Base-by-base conservation (phyloP, 2,113 vertebrate species). In the Ictalurus furcatus region DNA sequence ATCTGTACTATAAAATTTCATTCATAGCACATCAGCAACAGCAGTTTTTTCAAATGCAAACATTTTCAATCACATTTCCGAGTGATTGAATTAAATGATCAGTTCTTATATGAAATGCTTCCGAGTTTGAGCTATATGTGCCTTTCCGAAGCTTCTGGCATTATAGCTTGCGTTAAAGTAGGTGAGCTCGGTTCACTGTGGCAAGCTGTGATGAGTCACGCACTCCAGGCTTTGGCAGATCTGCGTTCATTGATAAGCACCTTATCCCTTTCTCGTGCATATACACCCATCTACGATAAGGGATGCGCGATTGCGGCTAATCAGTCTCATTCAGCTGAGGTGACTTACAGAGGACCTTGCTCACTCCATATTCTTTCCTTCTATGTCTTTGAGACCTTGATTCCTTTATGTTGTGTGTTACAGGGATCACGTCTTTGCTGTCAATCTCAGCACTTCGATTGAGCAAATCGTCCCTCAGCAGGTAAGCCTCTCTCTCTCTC, bases 371-470 rank as follows among this genome's bases (percentile, higher is more conserved):
- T 52, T 58, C 59, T 71, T 74, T 90, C 58, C 21, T 79, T 65
- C 76, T 82, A 11, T 30, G 58, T 84, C 81, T 84, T 84, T 44
- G 79, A 58, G n/a, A 58, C 80, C 61, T 65, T 86, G 76, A 79
- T 87, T 87, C 69, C 61, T 83, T 71, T 85, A 63, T 90, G 59
- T 88, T 89, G 56, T 90, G 48, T 89, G 74, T 86, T 88, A 2
- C 94, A 98, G 98, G 93, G 98, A 99, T 91, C 97, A 98, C 25
- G 96, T 99, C 91, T 99, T 97, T 74, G 96, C 97, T 92, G 95
- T 99, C 85, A 96, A 97, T 90, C 97, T 98, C 23, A 94, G 94
- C 59, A 84, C 91, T 90, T 96, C 96, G 30, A 87, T 92, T 56
- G 95, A 97, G 92, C 94, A 91, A 87, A 97, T 99, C 89, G 92